Conservation (phyloP, 2,888 invertebrate species). For the Mesoligia furuncula region DNA sequence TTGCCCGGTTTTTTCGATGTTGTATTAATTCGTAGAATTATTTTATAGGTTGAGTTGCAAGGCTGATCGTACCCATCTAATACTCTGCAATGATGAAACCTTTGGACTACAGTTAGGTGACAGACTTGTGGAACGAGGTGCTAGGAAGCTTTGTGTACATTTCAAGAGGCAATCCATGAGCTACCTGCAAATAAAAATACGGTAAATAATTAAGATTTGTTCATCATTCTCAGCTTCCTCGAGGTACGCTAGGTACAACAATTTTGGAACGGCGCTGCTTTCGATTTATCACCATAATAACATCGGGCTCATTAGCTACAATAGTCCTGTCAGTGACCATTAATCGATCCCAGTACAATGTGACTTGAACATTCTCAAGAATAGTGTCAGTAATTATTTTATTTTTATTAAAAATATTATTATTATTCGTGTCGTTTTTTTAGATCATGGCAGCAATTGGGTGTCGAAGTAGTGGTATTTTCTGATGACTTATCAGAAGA, state of each 20-base stretch:
- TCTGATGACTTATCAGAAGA: constrained; percentile 32
- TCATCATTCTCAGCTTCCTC: background rate
- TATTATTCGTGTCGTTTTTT: background rate
- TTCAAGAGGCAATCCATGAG: constrained; percentile 15
- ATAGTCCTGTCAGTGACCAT: background rate
- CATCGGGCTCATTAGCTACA: background rate
- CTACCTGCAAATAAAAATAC: constrained; percentile 50
- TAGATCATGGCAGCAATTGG: constrained; percentile 50
- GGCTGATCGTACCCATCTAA: constrained; percentile 35
- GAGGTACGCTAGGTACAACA: background rate
- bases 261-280: background rate
- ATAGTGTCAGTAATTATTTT: background rate
- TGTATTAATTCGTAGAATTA: background rate
- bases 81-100: constrained; percentile 47
- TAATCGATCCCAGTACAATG: background rate
- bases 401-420: background rate
- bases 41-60: constrained; percentile 47
- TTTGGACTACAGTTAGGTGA: constrained; percentile 71
- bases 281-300: background rate
- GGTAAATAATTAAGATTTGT: constrained; percentile 28
- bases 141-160: constrained; percentile 69
- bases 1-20: background rate
- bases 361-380: background rate
- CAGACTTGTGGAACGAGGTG: constrained; percentile 71
- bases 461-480: constrained; percentile 32